Base-by-base conservation (phyloP, 2,113 vertebrate genomes). In the Lathamus discolor region DNA sequence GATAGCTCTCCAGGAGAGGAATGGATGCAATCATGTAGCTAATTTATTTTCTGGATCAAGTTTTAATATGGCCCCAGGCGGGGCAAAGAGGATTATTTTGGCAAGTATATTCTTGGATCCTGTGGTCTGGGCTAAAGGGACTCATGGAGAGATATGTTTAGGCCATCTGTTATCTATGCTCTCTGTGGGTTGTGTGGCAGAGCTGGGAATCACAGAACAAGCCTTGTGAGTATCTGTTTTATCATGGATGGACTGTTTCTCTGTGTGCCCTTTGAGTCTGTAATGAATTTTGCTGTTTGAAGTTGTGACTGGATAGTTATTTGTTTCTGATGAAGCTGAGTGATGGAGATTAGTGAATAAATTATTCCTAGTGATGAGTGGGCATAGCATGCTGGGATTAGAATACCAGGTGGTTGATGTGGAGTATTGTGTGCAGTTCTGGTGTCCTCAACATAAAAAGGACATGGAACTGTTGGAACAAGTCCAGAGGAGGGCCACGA, bases 31-130 rank as follows among this genome's bases (percentile, higher is more conserved):
- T 90, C 82, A 76, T 95, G 85, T 86, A 85, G 63, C 96, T 95
- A 90, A 73, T 79, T 93, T 93, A 80, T 83, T 95, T 95, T 94
- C 72, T 96, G 95, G 79, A 74, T 93, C 48, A 62, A 69, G 41
- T 80, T 86, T 86, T 85, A 84, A 14, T 61, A 46, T 88, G 55
- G 46, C 72, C 48, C 20, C 51, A 91, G 76, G 43, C 17, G 3
- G 43, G 27, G 25, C 61, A 90, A 76, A 87, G 83, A 93, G 73
- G 64, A 74, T 83, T 96, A 22, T 93, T 95, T 95, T 95, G 95
- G 83, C 86, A 93, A 86, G 27, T 83, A 22, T 51, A 27, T 78
- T 43, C 39, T 86, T 78, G 72, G 8, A 68, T 92, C 55, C 46
- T 0, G 1, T 84, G 68, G 37, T 63, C 86, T 90, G 76, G 88